Evolutionary conservation across 2,113 vertebrate species (phyloP).

Genomic region (Apteryx mantelli): DNA sequence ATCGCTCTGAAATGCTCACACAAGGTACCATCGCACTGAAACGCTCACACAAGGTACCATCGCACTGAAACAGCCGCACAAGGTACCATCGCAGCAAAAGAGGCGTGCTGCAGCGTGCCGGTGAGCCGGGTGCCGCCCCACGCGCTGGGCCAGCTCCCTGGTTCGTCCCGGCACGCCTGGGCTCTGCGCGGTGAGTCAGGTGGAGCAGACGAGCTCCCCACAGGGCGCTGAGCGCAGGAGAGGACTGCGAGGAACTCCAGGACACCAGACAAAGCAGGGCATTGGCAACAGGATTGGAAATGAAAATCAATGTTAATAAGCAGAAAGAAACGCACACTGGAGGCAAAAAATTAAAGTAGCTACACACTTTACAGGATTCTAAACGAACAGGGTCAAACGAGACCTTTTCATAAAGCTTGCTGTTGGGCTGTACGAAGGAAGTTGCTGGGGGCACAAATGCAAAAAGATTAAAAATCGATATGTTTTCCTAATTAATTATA

Average conservation of each 20-base stretch:
- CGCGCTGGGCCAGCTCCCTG: no score
- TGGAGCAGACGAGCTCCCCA: no score
- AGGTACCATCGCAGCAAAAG: no score
- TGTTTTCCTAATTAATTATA: neutral
- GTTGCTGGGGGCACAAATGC: neutral
- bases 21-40: no score
- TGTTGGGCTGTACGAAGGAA: neutral
- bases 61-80: no score
- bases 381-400: neutral
- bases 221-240: neutral
- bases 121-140: no score
- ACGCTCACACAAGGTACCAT: no score
- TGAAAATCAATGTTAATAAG: constrained; percentile 32
- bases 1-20: no score
- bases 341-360: neutral
- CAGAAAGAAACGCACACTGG: neutral
- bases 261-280: neutral
- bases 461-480: neutral
- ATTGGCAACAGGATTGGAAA: neutral
- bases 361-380: neutral
- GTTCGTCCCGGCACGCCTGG: no score
- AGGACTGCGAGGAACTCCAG: neutral
- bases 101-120: no score
- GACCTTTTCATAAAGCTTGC: neutral
- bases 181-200: no score